These are phyloP conservation scores for Saccostrea glomerata DNA, from an alignment of 1,140 invertebrate species.

Conservation along the genomic window DNA sequence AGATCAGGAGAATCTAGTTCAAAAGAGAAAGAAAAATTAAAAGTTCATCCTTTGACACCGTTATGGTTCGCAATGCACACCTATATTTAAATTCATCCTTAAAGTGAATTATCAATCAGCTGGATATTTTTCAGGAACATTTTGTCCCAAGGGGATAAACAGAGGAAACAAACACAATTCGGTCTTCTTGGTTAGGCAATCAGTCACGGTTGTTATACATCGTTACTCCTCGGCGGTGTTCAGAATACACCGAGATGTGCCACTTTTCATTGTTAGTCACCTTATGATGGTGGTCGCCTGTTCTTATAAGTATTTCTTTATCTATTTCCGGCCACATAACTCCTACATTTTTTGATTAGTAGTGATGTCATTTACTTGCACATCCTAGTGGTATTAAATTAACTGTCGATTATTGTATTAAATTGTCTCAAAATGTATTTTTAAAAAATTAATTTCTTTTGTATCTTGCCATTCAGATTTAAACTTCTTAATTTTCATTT, in stretches of 20 bases:
- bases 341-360: background rate
- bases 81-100: background rate
- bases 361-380: constrained; percentile 11
- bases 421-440: background rate
- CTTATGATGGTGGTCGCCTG: background rate
- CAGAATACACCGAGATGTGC: background rate
- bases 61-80: too few species aligned
- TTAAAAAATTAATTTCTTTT: background rate
- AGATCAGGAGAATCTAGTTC: background rate
- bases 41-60: too few species aligned
- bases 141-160: background rate
- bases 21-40: constrained; percentile 18
- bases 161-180: background rate
- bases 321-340: background rate
- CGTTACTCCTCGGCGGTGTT: background rate
- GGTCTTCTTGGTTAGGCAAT: background rate
- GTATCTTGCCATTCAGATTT: background rate
- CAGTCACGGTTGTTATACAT: background rate
- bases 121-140: background rate
- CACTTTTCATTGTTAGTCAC: background rate
- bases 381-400: background rate
- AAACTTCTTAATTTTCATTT: background rate
- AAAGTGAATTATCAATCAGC: background rate
- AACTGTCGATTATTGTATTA: background rate
- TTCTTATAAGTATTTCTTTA: constrained; percentile 4